Base-by-base conservation (phyloP, 2,888 invertebrate genomes). In the Aleiodes alternator region DNA sequence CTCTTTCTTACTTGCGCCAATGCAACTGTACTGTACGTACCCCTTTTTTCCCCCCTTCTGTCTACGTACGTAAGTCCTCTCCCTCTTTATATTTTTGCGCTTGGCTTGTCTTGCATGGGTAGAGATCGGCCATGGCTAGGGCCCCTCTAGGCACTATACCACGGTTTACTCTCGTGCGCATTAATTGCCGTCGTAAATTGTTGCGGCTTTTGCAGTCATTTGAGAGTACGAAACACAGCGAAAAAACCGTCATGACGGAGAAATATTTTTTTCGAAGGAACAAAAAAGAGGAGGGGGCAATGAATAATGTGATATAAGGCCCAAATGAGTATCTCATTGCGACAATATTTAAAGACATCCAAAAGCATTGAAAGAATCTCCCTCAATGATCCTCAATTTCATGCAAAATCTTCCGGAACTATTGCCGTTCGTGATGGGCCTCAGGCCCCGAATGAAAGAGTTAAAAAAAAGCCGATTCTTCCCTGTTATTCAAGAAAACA, bases 151-250 rank as follows among this genome's bases (percentile, higher is more conserved):
- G 77, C 78, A 74, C 77, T 71, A 72, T 78, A 75, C 76, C 86
- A 84, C 85, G 87, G 85, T 87, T 87, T 88, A 85, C 87, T 87
- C 86, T 85, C 84, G 68, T 31, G 86, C 85, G 87, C 87, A 87
- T 89, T 89, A 89, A 89, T 89, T 88, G 88, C 89, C 86, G 88
- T 88, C 88, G 89, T 89, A 89, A 89, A 89, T 89, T 88, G 87
- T 87, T 88, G 89, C 85, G 85, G 86, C 86, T 85, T 34, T 86
- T 82, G 82, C 83, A 71, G 81, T 78, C 79, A 56, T 64, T 64
- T 64, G 77, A 77, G 79, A 77, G 74, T 79, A 81, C 79, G 79
- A 76, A 80, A 78, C 75, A 59, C 68, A 72, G 43, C 71, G 70
- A 66, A 73, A 73, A 73, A 69, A 53, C 50, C 59, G 69, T 51